Evolutionary conservation across 2,797 vertebrate genomes (phyloP).

Genomic region (Diplodus puntazzo): DNA sequence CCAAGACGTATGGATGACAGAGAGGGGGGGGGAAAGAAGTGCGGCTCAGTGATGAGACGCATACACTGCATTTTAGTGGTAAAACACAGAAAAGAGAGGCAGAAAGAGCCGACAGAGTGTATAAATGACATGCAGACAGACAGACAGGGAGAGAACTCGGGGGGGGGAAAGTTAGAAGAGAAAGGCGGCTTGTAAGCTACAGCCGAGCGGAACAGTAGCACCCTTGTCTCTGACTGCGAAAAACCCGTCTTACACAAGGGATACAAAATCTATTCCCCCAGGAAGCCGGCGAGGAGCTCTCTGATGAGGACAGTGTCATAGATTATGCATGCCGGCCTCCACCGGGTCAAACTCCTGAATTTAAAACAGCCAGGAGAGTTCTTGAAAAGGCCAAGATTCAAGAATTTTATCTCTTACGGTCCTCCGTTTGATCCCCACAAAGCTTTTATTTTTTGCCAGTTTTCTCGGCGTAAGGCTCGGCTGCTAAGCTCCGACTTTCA

Average conservation of each 20-base stretch:
- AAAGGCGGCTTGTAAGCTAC: slow-evolving; percentile 50
- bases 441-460: slow-evolving; percentile 11
- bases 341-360: slow-evolving; percentile 70
- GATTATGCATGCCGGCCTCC: slow-evolving; percentile 76
- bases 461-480: slow-evolving; percentile 34
- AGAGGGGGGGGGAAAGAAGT: neutral
- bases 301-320: slow-evolving; percentile 67
- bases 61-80: slow-evolving; percentile 34
- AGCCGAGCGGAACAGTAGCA: slow-evolving; percentile 60
- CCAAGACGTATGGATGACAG: slow-evolving; percentile 2
- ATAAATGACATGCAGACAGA: neutral
- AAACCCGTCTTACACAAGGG: slow-evolving; percentile 54
- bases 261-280: slow-evolving; percentile 67
- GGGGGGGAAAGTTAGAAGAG: slow-evolving; percentile 65
- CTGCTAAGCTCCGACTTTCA: slow-evolving; percentile 60
- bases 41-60: slow-evolving; percentile 7
- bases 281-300: slow-evolving; percentile 58
- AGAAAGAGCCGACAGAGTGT: slow-evolving; percentile 4
- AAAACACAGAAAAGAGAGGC: neutral
- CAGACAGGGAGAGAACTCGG: slow-evolving; percentile 24
- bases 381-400: slow-evolving; percentile 53
- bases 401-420: slow-evolving; percentile 21
- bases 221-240: slow-evolving; percentile 58
- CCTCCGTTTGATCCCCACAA: slow-evolving; percentile 45
- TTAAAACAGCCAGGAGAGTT: slow-evolving; percentile 65